These are phyloP conservation scores for Megamerina dolium DNA, from an alignment of 2,888 invertebrate genomes.

Conservation along the genomic window DNA sequence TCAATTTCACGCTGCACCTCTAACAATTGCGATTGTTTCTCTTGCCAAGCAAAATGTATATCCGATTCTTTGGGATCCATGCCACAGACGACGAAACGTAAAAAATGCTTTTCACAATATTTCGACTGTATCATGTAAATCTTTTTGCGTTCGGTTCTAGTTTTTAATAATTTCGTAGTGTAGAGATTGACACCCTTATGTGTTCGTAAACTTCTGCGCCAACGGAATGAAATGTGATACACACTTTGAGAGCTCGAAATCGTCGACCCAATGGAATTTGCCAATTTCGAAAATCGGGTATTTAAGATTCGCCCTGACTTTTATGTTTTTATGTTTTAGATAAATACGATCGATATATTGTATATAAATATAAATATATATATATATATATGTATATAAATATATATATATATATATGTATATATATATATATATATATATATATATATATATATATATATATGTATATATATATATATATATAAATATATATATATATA, in stretches of 20 bases:
- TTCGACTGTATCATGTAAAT: slow-evolving; percentile 78
- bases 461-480: too few species aligned
- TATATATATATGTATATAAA: too few species aligned
- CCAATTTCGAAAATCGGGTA: slow-evolving; percentile 67
- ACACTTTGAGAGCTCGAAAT: slow-evolving; percentile 86
- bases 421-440: too few species aligned
- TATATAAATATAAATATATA: too few species aligned
- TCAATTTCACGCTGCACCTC: slow-evolving; percentile 12
- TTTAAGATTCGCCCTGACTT: slow-evolving; percentile 57
- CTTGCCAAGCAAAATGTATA: slow-evolving; percentile 65
- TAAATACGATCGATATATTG: slow-evolving; percentile 89
- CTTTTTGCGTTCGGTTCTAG: slow-evolving; percentile 66
- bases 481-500: too few species aligned
- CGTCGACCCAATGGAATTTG: slow-evolving; percentile 78
- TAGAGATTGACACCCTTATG: slow-evolving; percentile 65
- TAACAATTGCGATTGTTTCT: slow-evolving; percentile 59
- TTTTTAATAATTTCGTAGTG: slow-evolving; percentile 66
- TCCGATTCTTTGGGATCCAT: slow-evolving; percentile 64
- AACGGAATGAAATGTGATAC: slow-evolving; percentile 81
- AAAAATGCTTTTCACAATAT: slow-evolving; percentile 61
- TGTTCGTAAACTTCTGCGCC: slow-evolving; percentile 71
- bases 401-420: too few species aligned
- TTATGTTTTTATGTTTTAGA: slow-evolving; percentile 73
- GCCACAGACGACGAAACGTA: slow-evolving; percentile 80
- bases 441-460: too few species aligned